These are phyloP conservation scores for Echeneis naucrates DNA, from an alignment of 2,797 vertebrate genomes.

Conservation along the genomic window DNA sequence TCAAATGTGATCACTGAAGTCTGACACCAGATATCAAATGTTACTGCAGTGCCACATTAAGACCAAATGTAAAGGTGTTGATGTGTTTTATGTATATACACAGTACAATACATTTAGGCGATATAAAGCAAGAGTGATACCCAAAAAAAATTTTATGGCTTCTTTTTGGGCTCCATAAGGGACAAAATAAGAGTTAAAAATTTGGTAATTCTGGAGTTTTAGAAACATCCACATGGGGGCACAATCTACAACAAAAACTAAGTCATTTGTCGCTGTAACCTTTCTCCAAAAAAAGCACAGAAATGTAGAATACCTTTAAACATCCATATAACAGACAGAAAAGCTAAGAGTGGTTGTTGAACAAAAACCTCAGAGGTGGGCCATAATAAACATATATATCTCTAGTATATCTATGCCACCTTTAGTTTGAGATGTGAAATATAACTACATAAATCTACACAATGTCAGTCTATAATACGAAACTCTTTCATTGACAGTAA, in stretches of 20 bases:
- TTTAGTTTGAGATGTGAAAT: not conserved
- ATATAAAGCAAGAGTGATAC: not conserved
- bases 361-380: not conserved
- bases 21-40: not conserved
- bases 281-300: not conserved
- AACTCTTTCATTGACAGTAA: slow-evolving; percentile 11
- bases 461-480: not conserved
- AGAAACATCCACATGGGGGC: slow-evolving; percentile 32
- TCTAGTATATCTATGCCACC: not conserved
- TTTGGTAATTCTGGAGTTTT: too few species aligned
- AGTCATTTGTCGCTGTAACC: not conserved
- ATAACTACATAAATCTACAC: not conserved
- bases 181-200: too few species aligned
- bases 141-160: not conserved
- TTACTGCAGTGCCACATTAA: slow-evolving; percentile 38
- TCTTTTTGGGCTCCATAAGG: not conserved
- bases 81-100: not conserved
- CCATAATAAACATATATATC: too few species aligned
- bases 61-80: slow-evolving; percentile 6
- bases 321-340: not conserved
- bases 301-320: not conserved
- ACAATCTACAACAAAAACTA: slow-evolving; percentile 5
- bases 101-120: not conserved
- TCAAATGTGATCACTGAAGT: not conserved
- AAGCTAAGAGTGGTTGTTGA: not conserved